Percentiles rank a stretch among this genome's conserved stretches.
Evolutionary conservation across 2,888 invertebrate genomes (phyloP).

Genomic region (Hololepta plana): DNA sequence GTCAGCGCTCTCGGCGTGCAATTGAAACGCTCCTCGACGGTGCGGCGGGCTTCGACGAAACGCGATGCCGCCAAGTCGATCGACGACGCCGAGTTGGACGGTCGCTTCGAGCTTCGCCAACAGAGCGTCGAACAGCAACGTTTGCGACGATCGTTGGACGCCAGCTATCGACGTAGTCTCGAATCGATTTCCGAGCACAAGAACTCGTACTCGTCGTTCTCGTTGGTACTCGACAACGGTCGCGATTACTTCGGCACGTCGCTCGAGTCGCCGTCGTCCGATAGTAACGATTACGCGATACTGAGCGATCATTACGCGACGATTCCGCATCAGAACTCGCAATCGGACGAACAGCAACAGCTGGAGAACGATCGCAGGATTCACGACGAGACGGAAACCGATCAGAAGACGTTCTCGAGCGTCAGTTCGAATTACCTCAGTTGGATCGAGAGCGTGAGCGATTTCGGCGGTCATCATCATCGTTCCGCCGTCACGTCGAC

Average conservation of each 20-base stretch:
- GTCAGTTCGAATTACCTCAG: constrained; percentile 24
- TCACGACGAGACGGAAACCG: no score
- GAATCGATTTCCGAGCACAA: constrained; percentile 27
- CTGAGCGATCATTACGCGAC: no score
- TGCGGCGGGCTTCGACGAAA: constrained; percentile 18
- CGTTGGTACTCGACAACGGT: no score
- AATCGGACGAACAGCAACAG: no score
- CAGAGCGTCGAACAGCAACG: no score
- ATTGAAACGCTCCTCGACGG: constrained; percentile 24
- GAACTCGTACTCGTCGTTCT: constrained; percentile 18
- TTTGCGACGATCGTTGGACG: no score
- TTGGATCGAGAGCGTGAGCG: constrained; percentile 26
- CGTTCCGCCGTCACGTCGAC: no score
- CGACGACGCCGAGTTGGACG: constrained; percentile 6
- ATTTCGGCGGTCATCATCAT: no score
- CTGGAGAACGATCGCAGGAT: no score
- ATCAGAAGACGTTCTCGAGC: constrained; percentile 18
- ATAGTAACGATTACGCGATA: constrained; percentile 21
- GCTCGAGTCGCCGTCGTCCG: constrained; percentile 20
- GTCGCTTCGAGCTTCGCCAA: constrained; percentile 4
- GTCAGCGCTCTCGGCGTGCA: no score
- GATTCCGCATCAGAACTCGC: no score
- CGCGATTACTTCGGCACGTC: no score
- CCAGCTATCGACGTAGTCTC: constrained; percentile 22
- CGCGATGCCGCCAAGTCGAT: constrained; percentile 7